phyloP scores from a whole-genome alignment of 2,797 vertebrate genomes.

The Chelonia mydas region DNA sequence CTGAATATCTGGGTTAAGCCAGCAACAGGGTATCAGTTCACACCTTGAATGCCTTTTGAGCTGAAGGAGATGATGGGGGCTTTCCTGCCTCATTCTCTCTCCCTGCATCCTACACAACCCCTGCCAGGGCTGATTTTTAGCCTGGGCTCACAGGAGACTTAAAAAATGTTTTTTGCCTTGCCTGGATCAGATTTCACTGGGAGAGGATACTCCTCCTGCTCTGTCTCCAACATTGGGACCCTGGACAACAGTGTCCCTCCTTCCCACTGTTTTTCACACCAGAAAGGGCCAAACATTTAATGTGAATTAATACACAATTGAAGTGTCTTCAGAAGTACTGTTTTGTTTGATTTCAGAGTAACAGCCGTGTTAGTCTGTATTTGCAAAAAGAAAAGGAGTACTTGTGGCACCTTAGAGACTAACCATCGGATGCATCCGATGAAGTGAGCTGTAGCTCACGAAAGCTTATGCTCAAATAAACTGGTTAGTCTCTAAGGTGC shows the following conservation, averaged over 20 bases:
- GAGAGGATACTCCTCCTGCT: not conserved
- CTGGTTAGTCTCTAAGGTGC: too few species aligned
- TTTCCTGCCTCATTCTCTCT: not conserved
- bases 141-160: not conserved
- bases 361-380: too few species aligned
- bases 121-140: not conserved
- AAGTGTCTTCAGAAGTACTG: not conserved
- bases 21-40: not conserved
- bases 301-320: constrained; percentile 11
- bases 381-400: too few species aligned
- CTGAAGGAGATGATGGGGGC: not conserved
- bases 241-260: not conserved
- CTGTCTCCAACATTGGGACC: not conserved
- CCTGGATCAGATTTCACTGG: not conserved
- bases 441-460: too few species aligned
- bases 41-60: not conserved
- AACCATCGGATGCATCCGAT: too few species aligned
- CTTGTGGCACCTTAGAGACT: too few species aligned
- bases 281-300: not conserved
- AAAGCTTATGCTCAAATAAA: too few species aligned
- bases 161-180: not conserved
- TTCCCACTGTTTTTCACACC: not conserved
- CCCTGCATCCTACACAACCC: fast-evolving
- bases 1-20: not conserved
- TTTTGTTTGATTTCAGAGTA: not conserved